Base-by-base conservation (phyloP, 1,140 invertebrate species). In the Branchinecta lynchi region DNA sequence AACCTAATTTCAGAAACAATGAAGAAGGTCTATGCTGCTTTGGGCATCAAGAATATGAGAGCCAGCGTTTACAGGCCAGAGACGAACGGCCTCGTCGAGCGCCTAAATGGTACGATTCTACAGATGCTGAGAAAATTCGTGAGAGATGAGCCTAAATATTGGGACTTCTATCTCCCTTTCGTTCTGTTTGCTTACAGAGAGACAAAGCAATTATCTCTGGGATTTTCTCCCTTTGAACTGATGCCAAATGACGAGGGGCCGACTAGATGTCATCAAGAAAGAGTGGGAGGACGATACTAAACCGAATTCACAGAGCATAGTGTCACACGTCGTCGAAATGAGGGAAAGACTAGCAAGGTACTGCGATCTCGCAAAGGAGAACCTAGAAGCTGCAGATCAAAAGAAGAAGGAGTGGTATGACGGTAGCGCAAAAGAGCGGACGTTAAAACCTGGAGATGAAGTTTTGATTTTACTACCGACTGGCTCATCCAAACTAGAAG, bases 121-220 rank as follows among this genome's bases (percentile, higher is more conserved):
- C n/a, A 51, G 46, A 51, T 51, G 46, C 46, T 51, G n/a, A 51
- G 46, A 51, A 51, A 51, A 51, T 51, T 51, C 46, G 46, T 51
- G n/a, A 51, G 46, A 51, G 46, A 51, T n/a, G 46, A 51, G n/a
- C n/a, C 46, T n/a, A 51, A 51, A 51, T 9, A 51, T 9, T 51
- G 46, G 46, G 46, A 51, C n/a, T n/a, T 9, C 9, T 51, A 51
- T 51, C n/a, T 51, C n/a, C 46, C 46, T 9, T 51, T 9, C n/a
- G 9, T 51, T 51, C n/a, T 51, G 46, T 51, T 51, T 51, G 46
- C 46, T n/a, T 51, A 51, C 9, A 51, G 46, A n/a, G 46, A 51
- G 46, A 51, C 46, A 9, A 51, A 51, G n/a, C 46, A 51, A n/a
- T 9, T n/a, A 9, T 51, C 46, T 9, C 9, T n/a, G 46, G 46